phyloP scores from a whole-genome alignment of 2,888 invertebrate genomes.

The Helleia helle region DNA sequence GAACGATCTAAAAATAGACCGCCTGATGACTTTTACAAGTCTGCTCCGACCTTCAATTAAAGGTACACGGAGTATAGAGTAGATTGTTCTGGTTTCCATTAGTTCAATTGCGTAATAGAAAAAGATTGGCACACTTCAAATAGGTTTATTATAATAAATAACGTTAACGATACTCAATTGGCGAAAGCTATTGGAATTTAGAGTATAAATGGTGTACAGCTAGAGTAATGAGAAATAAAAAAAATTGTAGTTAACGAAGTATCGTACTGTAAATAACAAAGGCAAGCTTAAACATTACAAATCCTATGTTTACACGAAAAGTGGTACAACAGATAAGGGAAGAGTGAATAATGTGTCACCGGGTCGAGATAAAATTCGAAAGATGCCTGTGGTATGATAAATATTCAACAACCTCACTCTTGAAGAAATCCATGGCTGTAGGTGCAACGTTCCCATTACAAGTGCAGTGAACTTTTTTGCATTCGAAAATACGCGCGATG shows the following conservation, averaged over 20 bases:
- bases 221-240: not conserved
- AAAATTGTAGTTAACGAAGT: not conserved
- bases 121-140: constrained; percentile 43
- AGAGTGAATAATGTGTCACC: constrained; percentile 35
- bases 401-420: constrained; percentile 10
- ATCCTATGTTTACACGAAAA: not conserved
- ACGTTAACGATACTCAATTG: constrained; percentile 33
- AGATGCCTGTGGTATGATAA: no score
- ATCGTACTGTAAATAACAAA: constrained; percentile 20
- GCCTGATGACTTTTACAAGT: constrained; percentile 43
- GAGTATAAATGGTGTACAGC: not conserved
- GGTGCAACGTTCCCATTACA: constrained; percentile 32
- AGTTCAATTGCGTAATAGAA: constrained; percentile 30
- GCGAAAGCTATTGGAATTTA: constrained; percentile 16
- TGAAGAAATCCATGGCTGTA: constrained; percentile 20
- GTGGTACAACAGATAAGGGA: constrained; percentile 3
- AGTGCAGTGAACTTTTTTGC: constrained; percentile 52
- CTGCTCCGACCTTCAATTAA: constrained; percentile 56
- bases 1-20: constrained; percentile 52
- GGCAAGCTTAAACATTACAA: not conserved
- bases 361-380: constrained; percentile 28
- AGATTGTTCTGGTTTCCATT: constrained; percentile 37
- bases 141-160: constrained; percentile 29
- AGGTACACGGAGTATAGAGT: constrained; percentile 34
- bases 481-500: constrained; percentile 38